A percentile compares a stretch with the other conserved stretches of the same genome.
Conservation (phyloP, 2,888 invertebrate species). For the Trimorus sp. region DNA sequence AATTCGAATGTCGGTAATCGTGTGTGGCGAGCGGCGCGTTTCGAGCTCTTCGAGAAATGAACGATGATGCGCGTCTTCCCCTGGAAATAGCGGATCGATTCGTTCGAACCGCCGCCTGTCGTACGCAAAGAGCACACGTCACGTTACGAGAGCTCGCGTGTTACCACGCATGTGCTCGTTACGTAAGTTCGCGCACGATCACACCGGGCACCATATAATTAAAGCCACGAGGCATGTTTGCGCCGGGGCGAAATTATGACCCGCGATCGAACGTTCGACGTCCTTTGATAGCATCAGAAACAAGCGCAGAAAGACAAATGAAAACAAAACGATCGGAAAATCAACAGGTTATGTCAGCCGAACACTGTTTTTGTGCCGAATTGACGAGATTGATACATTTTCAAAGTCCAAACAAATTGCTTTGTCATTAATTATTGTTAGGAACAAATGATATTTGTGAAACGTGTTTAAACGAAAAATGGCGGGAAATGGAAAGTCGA, state of each 20-base stretch:
- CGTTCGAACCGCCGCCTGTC: constrained; percentile 45
- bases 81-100: constrained; percentile 56
- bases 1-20: too few relatives aligned
- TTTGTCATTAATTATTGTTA: too few relatives aligned
- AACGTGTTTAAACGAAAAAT: too few relatives aligned
- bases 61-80: constrained; percentile 16
- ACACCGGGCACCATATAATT: constrained; percentile 46
- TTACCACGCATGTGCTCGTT: constrained; percentile 55
- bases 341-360: constrained; percentile 39
- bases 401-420: too few relatives aligned
- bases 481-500: too few relatives aligned
- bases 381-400: too few relatives aligned
- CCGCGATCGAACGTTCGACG: constrained; percentile 22
- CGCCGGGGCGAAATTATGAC: constrained; percentile 40
- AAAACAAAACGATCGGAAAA: constrained; percentile 23
- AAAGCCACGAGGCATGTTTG: constrained; percentile 51
- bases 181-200: constrained; percentile 60
- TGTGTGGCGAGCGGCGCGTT: constrained; percentile 3
- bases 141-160: constrained; percentile 50
- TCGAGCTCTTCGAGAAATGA: constrained; percentile 14
- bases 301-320: constrained; percentile 5
- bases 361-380: too few relatives aligned
- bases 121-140: constrained; percentile 53
- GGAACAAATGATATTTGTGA: too few relatives aligned
- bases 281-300: not conserved